Evolutionary conservation across 2,888 invertebrate genomes (phyloP), one percentile per base, ranked within the genome.

Genomic region (Scaptodrosophila latifasciaeformis): DNA sequence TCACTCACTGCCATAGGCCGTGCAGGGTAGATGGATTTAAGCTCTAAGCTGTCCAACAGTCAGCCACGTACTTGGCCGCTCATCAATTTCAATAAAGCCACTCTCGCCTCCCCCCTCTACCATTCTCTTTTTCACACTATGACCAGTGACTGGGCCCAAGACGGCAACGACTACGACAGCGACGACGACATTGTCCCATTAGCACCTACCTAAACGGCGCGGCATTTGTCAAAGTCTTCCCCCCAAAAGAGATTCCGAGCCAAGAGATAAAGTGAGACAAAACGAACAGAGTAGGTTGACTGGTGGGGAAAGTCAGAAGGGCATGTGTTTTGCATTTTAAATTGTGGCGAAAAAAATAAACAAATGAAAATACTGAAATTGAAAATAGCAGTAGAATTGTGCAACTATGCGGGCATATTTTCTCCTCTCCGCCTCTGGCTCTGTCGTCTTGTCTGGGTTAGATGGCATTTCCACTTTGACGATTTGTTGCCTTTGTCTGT

Each of bases 281-380:
- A n/a, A 34, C n/a, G 12, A 15, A 7, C 12, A 34, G 34, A 13
- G 19, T 18, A 9, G 10, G 21, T 24, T 19, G 42, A 47, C 47
- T 59, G 47, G n/a, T n/a, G n/a, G n/a, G n/a, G n/a, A n/a, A n/a
- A n/a, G n/a, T n/a, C n/a, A n/a, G n/a, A n/a, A n/a, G 47, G 43
- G 35, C 67, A 67, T 79, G 77, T 72, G 79, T 75, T 79, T 78
- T 77, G 79, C 77, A 79, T 79, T 71, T 71, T 77, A 79, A 78
- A 79, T 77, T 79, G 75, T 77, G 67, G 59, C 70, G 66, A 72
- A 70, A 31, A 31, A 31, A 2, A 2, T 1, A 9, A 31, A 34
- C 3, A 34, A 34, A 34, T 10, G 34, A 34, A 71, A 69, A n/a
- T n/a, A n/a, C n/a, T 62, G 74, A 71, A 71, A 71, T 71, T 71